Conservation (phyloP, 2,888 invertebrate species). For the Synanthedon formicaeformis region DNA sequence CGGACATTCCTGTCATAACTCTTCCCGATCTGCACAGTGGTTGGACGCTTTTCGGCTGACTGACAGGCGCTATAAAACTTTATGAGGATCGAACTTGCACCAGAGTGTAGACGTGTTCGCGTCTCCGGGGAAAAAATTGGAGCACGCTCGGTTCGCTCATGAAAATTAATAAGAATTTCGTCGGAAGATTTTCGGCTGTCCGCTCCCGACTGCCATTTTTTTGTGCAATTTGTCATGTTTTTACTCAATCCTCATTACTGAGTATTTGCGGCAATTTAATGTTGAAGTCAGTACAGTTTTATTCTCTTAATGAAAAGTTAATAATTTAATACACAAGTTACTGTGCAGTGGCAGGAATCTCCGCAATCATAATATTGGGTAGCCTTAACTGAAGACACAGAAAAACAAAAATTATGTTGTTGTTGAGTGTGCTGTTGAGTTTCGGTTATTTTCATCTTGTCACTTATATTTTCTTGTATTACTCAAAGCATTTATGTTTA, state of each 20-base stretch:
- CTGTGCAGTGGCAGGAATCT: background rate
- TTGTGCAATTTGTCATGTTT: conserved; percentile 2
- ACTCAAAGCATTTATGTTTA: no score
- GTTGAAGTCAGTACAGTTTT: background rate
- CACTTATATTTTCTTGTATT: no score
- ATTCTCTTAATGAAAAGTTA: background rate
- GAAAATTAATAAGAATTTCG: conserved; percentile 50
- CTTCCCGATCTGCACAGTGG: conserved; percentile 18
- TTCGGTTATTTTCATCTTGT: no score
- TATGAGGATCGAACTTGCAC: conserved; percentile 32
- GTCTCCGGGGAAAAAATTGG: conserved; percentile 37
- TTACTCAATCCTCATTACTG: background rate
- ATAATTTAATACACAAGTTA: background rate
- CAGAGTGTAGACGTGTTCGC: conserved; percentile 16
- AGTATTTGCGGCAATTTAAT: background rate
- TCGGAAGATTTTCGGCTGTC: conserved; percentile 21
- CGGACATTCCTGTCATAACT: conserved; percentile 21
- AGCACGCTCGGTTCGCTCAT: conserved; percentile 38
- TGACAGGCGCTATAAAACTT: conserved; percentile 39
- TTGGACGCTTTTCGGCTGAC: conserved; percentile 14
- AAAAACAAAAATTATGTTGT: no score
- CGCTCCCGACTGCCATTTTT: conserved; percentile 1
- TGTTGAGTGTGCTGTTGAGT: no score
- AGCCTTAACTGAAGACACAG: no score
- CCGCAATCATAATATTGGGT: no score